Conservation (phyloP, 2,888 invertebrate genomes). For the Phytoseiulus persimilis region DNA sequence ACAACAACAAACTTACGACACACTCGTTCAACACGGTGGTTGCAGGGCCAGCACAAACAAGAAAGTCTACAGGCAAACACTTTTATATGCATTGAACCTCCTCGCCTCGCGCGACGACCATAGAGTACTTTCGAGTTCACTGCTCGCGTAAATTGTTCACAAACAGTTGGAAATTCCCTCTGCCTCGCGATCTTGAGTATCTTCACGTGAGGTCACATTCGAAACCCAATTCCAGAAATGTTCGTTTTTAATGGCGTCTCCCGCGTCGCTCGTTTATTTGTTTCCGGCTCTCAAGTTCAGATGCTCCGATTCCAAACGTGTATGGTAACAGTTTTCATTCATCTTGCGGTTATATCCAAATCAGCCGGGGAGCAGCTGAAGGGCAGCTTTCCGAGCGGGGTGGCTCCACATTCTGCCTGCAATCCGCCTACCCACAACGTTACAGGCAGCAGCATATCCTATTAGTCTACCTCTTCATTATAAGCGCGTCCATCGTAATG, state of each 20-base stretch:
- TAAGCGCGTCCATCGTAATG: constrained; percentile 5
- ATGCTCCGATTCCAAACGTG: background rate
- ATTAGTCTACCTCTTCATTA: constrained; percentile 5
- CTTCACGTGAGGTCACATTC: background rate
- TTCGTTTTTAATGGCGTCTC: background rate
- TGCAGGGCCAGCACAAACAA: background rate
- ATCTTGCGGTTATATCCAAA: background rate
- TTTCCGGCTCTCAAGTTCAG: background rate
- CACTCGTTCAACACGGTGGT: background rate
- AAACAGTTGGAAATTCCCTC: background rate
- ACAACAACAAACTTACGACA: background rate
- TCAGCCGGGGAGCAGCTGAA: background rate
- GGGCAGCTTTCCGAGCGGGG: background rate
- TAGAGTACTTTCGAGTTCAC: background rate
- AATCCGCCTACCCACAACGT: background rate
- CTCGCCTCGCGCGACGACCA: background rate
- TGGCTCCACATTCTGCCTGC: background rate
- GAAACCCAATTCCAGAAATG: background rate
- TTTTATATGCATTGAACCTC: background rate
- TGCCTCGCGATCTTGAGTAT: background rate
- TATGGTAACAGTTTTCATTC: background rate
- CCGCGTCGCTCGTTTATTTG: background rate
- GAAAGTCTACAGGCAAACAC: background rate
- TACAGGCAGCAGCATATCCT: background rate
- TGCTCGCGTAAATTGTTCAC: background rate